Conservation (phyloP, 2,888 invertebrate species). For the Tetheella fluctuosa region DNA sequence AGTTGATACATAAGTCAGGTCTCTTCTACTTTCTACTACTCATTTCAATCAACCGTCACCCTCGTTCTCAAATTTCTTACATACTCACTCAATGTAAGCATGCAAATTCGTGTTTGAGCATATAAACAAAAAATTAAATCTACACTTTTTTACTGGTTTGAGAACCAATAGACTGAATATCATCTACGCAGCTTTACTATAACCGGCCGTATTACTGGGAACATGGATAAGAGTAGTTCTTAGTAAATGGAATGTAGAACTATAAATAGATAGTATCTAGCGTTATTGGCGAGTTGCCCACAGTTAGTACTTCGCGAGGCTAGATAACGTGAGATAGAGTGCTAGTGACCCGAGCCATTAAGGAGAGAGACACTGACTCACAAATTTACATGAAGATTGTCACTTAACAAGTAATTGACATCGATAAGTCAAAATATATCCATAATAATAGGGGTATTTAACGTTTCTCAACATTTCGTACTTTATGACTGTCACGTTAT, state of each 20-base stretch:
- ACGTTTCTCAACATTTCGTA: slow-evolving; percentile 18
- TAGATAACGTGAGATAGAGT: not conserved
- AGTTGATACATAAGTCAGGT: too few relatives aligned
- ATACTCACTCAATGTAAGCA: too few relatives aligned
- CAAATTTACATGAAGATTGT: not conserved
- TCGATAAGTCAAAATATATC: slow-evolving; percentile 14
- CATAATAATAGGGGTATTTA: slow-evolving; percentile 16
- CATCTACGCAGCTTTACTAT: not conserved
- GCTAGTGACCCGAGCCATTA: not conserved
- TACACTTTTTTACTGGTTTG: not conserved
- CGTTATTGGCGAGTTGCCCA: slow-evolving; percentile 1
- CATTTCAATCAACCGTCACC: too few relatives aligned
- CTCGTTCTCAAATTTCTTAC: too few relatives aligned
- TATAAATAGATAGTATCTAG: slow-evolving; percentile 10
- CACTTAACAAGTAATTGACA: not conserved
- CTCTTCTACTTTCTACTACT: too few relatives aligned
- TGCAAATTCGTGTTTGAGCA: too few relatives aligned
- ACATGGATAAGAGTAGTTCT: not conserved
- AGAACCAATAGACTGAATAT: not conserved
- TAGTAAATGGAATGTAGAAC: not conserved
- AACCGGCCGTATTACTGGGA: slow-evolving; percentile 1
- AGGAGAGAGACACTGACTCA: not conserved
- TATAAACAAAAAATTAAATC: not conserved
- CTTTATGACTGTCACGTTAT: too few relatives aligned
- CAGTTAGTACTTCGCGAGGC: not conserved